phyloP scores from a whole-genome alignment of 2,113 vertebrate species.

The Leptosomus discolor region DNA sequence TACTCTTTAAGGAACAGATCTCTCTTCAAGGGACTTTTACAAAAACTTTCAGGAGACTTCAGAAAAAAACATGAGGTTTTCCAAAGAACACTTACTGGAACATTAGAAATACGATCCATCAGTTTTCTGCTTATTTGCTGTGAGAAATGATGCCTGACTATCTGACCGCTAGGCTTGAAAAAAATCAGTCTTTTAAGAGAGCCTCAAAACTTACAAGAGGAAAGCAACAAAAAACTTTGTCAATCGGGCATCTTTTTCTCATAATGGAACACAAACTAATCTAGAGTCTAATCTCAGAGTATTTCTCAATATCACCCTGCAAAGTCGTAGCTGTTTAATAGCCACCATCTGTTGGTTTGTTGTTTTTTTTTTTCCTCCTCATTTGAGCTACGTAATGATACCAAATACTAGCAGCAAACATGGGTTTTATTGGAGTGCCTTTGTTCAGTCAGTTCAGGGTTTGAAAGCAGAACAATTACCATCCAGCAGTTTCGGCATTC shows the following conservation, averaged over 20 bases:
- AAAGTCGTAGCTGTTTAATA: not conserved
- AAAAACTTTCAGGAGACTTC: not conserved
- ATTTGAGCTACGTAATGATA: not conserved
- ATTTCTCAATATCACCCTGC: not conserved
- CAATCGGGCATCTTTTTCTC: not conserved
- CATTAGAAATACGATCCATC: not conserved
- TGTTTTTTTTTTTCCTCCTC: no score
- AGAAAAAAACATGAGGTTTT: not conserved
- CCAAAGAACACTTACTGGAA: not conserved
- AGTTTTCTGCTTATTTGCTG: not conserved
- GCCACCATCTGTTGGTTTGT: not conserved
- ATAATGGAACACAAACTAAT: not conserved
- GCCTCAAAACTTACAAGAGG: not conserved
- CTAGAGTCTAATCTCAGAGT: not conserved
- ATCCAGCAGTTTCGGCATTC: not conserved
- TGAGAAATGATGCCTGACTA: not conserved
- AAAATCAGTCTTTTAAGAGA: not conserved
- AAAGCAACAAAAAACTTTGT: not conserved
- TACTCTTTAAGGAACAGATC: not conserved
- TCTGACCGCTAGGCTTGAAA: not conserved
- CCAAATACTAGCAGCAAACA: not conserved
- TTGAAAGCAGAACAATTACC: not conserved
- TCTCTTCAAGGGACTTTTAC: not conserved
- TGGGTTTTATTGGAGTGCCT: not conserved
- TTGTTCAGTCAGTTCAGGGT: not conserved